phyloP scores from a whole-genome alignment of 2,888 invertebrate species.

The Trachelus stipa region DNA sequence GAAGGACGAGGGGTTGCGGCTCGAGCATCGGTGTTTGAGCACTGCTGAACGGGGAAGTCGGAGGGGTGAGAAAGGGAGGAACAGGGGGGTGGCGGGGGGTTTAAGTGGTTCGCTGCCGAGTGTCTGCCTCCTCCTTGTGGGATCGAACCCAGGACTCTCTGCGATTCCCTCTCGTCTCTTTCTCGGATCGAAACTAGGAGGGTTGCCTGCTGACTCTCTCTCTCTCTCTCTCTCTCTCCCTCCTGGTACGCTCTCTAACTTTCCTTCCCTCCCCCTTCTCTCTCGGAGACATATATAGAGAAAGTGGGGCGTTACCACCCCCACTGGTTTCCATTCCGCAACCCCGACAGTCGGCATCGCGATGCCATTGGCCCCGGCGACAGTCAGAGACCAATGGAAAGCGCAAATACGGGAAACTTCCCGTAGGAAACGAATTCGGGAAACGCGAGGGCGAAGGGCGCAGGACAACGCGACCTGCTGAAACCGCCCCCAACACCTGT shows the following conservation, averaged over 20 bases:
- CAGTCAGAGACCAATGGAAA: slow-evolving; percentile 64
- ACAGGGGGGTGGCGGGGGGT: slow-evolving; percentile 40
- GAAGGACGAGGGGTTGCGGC: slow-evolving; percentile 31
- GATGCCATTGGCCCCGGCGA: slow-evolving; percentile 64
- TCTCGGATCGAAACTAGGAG: slow-evolving; percentile 62
- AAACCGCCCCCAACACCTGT: slow-evolving; percentile 27
- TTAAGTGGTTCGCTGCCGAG: slow-evolving; percentile 61
- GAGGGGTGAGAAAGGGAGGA: slow-evolving; percentile 28
- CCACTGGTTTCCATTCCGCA: slow-evolving; percentile 49
- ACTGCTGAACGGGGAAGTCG: slow-evolving; percentile 28
- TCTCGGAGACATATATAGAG: slow-evolving; percentile 21
- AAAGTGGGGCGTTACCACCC: slow-evolving; percentile 58
- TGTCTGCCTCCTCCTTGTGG: slow-evolving; percentile 61
- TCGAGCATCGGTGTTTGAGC: slow-evolving; percentile 32
- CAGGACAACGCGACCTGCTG: slow-evolving; percentile 32
- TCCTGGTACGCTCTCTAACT: slow-evolving; percentile 23
- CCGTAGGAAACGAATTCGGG: slow-evolving; percentile 44
- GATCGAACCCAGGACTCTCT: slow-evolving; percentile 54
- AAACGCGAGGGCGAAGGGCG: slow-evolving; percentile 42
- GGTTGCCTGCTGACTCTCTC: slow-evolving; percentile 30
- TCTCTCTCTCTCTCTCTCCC: slow-evolving; percentile 28
- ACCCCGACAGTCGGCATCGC: slow-evolving; percentile 57
- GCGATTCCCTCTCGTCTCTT: slow-evolving; percentile 54
- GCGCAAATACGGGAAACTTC: slow-evolving; percentile 57
- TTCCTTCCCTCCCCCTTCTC: slow-evolving; percentile 25